phyloP scores from a whole-genome alignment of 2,888 invertebrate genomes.

The Diaperis boleti region DNA sequence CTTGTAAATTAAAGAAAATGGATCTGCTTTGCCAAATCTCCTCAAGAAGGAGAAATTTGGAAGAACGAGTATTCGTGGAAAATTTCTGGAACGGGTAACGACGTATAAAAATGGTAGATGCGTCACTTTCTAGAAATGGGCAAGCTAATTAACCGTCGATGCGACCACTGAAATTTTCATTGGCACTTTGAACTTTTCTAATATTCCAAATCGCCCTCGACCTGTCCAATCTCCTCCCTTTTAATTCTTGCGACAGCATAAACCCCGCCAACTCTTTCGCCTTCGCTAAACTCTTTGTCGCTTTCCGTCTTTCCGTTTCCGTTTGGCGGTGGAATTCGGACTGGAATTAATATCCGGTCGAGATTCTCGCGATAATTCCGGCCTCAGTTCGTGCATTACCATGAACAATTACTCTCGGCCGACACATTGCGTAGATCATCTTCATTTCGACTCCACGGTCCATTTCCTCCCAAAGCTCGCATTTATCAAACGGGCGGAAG shows the following conservation, averaged over 20 bases:
- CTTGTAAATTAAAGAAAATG: too few relatives aligned
- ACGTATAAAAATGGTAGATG: too few relatives aligned
- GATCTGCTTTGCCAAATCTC: too few relatives aligned
- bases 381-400: constrained; percentile 3
- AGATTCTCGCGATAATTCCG: constrained; percentile 25
- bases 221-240: background rate
- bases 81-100: too few relatives aligned
- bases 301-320: background rate
- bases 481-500: constrained; percentile 43
- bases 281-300: background rate
- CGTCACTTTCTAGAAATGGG: too few relatives aligned
- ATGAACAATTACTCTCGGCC: constrained; percentile 33
- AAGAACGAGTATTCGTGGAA: too few relatives aligned
- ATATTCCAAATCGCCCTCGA: background rate
- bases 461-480: constrained; percentile 33
- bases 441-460: background rate
- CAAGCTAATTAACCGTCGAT: too few relatives aligned
- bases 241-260: constrained; percentile 1
- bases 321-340: background rate
- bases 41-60: too few relatives aligned
- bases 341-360: constrained; percentile 24
- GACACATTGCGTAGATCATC: constrained; percentile 40
- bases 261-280: background rate
- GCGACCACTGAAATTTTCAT: too few relatives aligned
- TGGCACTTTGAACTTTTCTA: background rate